Evolutionary conservation across 2,797 vertebrate genomes (phyloP), one percentile per base, ranked within the genome.

Genomic region (Paratrypauchen microcephalus): DNA sequence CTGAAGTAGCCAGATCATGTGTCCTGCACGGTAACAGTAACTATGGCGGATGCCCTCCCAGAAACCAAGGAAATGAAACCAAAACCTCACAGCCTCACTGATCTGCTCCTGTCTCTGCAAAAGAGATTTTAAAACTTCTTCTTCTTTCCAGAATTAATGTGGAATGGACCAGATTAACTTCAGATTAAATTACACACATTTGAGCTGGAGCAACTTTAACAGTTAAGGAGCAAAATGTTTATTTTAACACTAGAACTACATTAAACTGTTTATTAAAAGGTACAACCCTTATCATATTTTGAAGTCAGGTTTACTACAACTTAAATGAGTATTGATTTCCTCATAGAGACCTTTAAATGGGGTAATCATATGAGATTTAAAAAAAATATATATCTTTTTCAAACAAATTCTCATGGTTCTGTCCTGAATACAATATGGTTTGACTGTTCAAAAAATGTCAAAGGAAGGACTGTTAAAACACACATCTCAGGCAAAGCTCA

Each of bases 1-100:
- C 60, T 23, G 36, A 45, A 62, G 60, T 23, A n/a, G n/a, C 5
- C 4, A 12, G 60, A 30, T 62, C 60, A 39, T 41, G 39, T 63
- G 18, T 60, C 58, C 58, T 45, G 60, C 36, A 41, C 60, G 1
- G 60, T 41, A 62, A 50, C 68, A 32, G 65, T 30, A 41, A 45
- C 41, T 52, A 41, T 8, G 24, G 12, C 61, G 21, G 54, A 56
- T 56, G 54, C 13, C 61, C 24, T 45, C 18, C 19, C 18, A 4
- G 15, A 12, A 15, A n/a, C 15, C 26, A 21, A 63, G 41, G 21
- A 63, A 24, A 48, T 64, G 9, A 48, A 45, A 28, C 19, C 45
- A 28, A 21, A 63, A 21, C 12, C 39, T 28, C 41, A 64, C 62
- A 18, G 15, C 6, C 2, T 13, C 13, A 13, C 41, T 45, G 12